Percentiles rank a stretch among this genome's conserved stretches.
phyloP scores from a whole-genome alignment of 2,888 invertebrate genomes.

The Tetranychus truncatus region DNA sequence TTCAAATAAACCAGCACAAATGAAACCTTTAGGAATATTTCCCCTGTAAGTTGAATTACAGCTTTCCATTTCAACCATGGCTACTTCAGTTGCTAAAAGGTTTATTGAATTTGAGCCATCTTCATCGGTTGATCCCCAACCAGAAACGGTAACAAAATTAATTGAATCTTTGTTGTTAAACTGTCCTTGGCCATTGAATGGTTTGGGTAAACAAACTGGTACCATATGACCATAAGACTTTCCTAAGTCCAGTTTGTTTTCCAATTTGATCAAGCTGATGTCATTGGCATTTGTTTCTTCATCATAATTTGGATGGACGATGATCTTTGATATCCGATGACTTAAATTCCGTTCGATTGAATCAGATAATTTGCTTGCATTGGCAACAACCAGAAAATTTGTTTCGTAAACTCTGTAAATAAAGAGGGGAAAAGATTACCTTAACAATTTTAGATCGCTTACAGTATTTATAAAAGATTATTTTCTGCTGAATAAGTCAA shows the following conservation, averaged over 20 bases:
- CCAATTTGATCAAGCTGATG: conserved; percentile 15
- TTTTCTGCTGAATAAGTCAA: no score
- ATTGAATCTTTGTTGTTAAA: conserved; percentile 2
- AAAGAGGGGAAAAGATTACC: background rate
- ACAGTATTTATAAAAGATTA: no score
- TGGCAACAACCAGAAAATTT: background rate
- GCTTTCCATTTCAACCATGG: background rate
- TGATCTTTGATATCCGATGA: conserved; percentile 12
- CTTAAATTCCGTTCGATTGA: background rate
- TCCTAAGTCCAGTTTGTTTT: conserved; percentile 14
- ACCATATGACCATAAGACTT: background rate
- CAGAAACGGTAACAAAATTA: conserved; percentile 22
- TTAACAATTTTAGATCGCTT: no score
- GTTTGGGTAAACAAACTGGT: conserved; percentile 8
- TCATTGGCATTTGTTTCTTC: conserved; percentile 22
- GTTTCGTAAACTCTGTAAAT: background rate
- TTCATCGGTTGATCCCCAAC: conserved; percentile 22
- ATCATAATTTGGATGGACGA: conserved; percentile 21
- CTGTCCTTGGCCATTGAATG: background rate
- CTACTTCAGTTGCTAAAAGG: background rate
- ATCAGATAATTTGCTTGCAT: background rate
- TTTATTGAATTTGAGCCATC: background rate
- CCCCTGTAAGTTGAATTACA: conserved; percentile 9
- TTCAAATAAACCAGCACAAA: conserved; percentile 23
- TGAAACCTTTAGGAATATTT: conserved; percentile 12